Base-by-base conservation (phyloP, 2,888 invertebrate genomes). In the Formica aserva region DNA sequence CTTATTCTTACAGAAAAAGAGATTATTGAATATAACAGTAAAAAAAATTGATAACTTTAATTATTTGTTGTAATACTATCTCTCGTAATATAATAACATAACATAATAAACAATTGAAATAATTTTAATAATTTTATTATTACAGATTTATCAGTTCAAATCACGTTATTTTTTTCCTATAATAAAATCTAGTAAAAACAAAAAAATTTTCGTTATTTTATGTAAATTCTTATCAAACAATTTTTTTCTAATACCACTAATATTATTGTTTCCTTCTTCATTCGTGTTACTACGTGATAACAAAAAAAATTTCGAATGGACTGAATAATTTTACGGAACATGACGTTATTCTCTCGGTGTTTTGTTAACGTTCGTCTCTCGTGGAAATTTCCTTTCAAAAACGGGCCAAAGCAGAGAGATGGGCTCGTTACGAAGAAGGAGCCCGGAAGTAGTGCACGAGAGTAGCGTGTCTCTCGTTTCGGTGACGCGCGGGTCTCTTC, bases 381-480 rank as follows among this genome's bases (percentile, higher is more conserved):
- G 66, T 63, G 62, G 69, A 41, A 65, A 55, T 67, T 67, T 77
- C 26, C 74, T 67, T 62, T 48, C 15, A 62, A 67, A 71, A 35
- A 15, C 32, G 22, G 41, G 29, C 35, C 32, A 55, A 41, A 32
- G 52, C 29, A 60, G 55, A 67, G 69, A 76, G 41, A 11, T 62
- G 26, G 55, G 11, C n/a, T 62, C 57, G 60, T 52, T 52, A 35
- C 15, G 60, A n/a, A 26, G 29, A 66, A 48, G 41, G 6, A 69
- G 60, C 67, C 88, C 88, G 88, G 88, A 88, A 88, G 88, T 82
- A 57, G 78, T 55, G 32, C 65, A 35, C 35, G 35, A 63, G 62
- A 55, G n/a, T 52, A 83, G 63, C 9, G 63, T 60, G 80, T 72
- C 80, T 66, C 55, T 57, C 75, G 41, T 83, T 75, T 67, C 57